Evolutionary conservation across 2,113 vertebrate species (phyloP), one percentile per base, ranked within the genome.

Genomic region (Pseudonaja textilis): DNA sequence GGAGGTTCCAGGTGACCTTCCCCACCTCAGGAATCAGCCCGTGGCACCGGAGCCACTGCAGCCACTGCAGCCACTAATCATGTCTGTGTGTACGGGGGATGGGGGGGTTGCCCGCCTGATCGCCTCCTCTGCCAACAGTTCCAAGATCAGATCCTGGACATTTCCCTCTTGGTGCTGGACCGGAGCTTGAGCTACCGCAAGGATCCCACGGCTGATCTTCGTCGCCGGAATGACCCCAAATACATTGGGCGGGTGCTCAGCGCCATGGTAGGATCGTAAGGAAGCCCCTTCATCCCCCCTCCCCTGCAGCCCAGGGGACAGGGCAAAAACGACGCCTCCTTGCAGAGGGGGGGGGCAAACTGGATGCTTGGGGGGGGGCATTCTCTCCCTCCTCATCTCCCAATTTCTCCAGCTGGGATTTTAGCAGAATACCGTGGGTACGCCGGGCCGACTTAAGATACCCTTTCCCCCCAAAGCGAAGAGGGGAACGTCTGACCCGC

Each of bases 161-260:
- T 97, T 88, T 97, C 97, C 96, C 96, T 98, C 42, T 26, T 95
- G 1, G 91, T 98, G 34, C 39, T 98, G 96, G 98, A 98, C 81
- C 95, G 88, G 18, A 98, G 97, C 93, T 89, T 98, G 10, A 97
- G 96, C 92, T 95, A 96, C 93, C 96, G 96, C 3, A 95, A 97
- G 57, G 98, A 98, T 81, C 93, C 97, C 1, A 1, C 23, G 26
- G 96, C 96, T 0, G 98, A 98, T 0, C 94, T 96, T 0, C 96
- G 97, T 47, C 96, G 91, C 92, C 95, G 98, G 52, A 93, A 95
- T 0, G 97, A 98, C 89, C 98, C 98, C 94, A 96, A 87, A 90
- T 98, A 98, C 0, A 5, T 98, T 55, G 95, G 97, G 55, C 97
- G 98, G 0, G 97, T 98, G 26, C 95, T 98, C 89, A 98, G 97